Evolutionary conservation across 2,888 invertebrate species (phyloP), one percentile per base, ranked within the genome.

Genomic region (Eueremaeus valkanovi): DNA sequence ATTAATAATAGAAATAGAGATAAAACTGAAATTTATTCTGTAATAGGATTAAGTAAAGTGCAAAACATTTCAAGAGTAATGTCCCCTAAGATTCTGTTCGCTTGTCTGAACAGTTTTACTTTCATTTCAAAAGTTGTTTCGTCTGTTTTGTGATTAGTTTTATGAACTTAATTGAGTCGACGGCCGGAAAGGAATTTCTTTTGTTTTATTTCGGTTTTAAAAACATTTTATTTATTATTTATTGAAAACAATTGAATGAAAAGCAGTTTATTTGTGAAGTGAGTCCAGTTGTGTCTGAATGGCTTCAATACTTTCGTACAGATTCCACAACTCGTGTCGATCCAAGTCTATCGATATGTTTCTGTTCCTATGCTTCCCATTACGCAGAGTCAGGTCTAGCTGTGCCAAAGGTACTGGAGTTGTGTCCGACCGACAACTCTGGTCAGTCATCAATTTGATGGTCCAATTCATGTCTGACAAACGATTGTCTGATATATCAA

Each of bases 211-310:
- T 36, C 36, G 36, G 5, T 36, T 36, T 8, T 36, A 8, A 36
- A n/a, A n/a, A n/a, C n/a, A n/a, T n/a, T n/a, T n/a, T n/a, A n/a
- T n/a, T n/a, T n/a, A n/a, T n/a, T n/a, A n/a, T n/a, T n/a, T n/a
- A n/a, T n/a, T n/a, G n/a, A n/a, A n/a, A 36, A 36, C 5, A 36
- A 8, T 36, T 36, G 36, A 36, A 36, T 8, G 11, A 8, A 36
- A 36, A 66, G 21, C 9, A 33, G 6, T 5, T 55, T 49, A 58
- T 73, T 72, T 49, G 58, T 74, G n/a, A 33, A 73, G 29, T 49
- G 58, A 16, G 45, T 76, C 76, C n/a, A 76, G 70, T 72, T 74
- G 66, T 40, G 36, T 72, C 27, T 76, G 76, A 45, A 76, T 75
- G 18, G 16, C 18, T 49, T 76, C 76, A 2, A 76, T 13, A 27